Evolutionary conservation across 2,888 invertebrate species (phyloP), one percentile per base, ranked within the genome.

Genomic region (Axea sp.): DNA sequence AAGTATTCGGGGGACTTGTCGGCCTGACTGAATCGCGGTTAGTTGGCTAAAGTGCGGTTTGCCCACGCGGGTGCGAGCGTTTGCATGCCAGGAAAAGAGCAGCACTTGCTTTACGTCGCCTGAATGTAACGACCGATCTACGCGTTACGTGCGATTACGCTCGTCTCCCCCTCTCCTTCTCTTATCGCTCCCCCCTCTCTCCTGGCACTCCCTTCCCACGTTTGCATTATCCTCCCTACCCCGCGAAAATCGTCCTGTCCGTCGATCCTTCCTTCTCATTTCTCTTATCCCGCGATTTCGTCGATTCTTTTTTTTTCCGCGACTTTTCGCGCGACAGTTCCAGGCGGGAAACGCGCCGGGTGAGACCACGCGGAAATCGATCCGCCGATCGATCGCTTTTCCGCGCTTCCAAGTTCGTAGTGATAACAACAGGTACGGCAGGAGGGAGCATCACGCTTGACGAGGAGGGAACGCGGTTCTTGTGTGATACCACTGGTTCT

Each of bases 41-140:
- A 57, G 64, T 60, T 26, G 37, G 31, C 57, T 77, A 75, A 72
- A 77, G 75, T 71, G 71, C 33, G 59, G 64, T 69, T 68, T 72
- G 67, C 65, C 71, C 71, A 41, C 51, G 53, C 49, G n/a, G 55
- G 28, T 43, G 55, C 53, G 24, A 43, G 41, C 71, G 69, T 71
- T 75, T 28, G 59, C 49, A 43, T 22, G 51, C 59, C 51, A 72
- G 65, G 65, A 59, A 65, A 72, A 65, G 72, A 72, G 28, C 57
- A 47, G 45, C 39, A 57, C 71, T 37, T 33, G 30, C 53, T 37
- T 60, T 37, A 30, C 49, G 22, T 30, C 45, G 51, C 31, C 31
- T 28, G 49, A 64, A 64, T 51, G 65, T 43, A 35, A 64, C 72
- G 49, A 45, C 55, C 57, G 39, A 57, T 57, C 59, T 35, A 26